These are phyloP conservation scores for Crotalus horridus DNA, from an alignment of 2,113 vertebrate genomes.

Conservation along the genomic window DNA sequence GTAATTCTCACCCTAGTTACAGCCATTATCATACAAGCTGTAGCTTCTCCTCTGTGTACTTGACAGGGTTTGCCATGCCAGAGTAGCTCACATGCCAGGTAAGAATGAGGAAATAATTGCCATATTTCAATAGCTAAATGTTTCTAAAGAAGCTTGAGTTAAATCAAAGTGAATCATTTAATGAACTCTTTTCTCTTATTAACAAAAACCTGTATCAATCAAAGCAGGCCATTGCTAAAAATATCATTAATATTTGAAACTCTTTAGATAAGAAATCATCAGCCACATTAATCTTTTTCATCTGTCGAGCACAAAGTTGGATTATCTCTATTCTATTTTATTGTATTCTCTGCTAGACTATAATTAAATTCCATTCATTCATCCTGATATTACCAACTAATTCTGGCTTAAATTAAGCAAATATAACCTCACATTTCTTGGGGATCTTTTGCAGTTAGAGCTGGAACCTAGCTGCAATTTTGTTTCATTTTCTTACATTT, in stretches of 20 bases:
- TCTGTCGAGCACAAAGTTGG: neutral
- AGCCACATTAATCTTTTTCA: conserved; percentile 33
- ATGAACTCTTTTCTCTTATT: conserved; percentile 18
- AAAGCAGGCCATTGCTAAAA: conserved; percentile 4
- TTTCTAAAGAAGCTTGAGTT: neutral
- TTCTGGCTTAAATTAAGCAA: conserved; percentile 7
- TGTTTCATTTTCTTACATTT: neutral
- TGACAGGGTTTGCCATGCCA: conserved; percentile 5
- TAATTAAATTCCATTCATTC: neutral
- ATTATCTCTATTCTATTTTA: conserved; percentile 23
- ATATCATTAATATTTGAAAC: conserved; percentile 15
- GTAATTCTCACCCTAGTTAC: conserved; percentile 4
- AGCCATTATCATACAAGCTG: neutral
- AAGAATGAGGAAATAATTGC: conserved; percentile 17
- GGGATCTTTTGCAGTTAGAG: neutral
- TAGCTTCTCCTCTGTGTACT: neutral
- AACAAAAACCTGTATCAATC: conserved; percentile 21
- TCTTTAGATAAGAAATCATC: neutral
- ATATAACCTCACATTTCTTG: conserved; percentile 4
- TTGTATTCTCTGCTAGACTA: conserved; percentile 5
- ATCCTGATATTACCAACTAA: conserved; percentile 16
- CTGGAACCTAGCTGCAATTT: neutral
- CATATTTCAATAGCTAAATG: conserved; percentile 10
- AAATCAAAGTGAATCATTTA: conserved; percentile 32
- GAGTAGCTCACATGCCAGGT: neutral